Evolutionary conservation across 2,888 invertebrate genomes (phyloP).

Genomic region (Teleogryllus oceanicus): DNA sequence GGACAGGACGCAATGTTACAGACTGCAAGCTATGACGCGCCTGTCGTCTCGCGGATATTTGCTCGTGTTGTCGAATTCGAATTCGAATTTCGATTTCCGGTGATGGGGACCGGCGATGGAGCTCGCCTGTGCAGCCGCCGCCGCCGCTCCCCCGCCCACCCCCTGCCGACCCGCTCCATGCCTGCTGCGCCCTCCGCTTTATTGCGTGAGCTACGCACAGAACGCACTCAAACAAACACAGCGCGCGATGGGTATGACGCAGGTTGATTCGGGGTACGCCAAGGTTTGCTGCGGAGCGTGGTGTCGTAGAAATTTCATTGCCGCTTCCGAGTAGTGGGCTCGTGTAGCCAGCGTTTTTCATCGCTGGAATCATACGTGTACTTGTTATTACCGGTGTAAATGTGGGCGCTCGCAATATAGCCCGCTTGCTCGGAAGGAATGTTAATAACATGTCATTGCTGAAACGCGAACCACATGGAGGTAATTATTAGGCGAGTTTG

Average conservation of each 20-base stretch:
- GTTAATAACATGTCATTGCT: too few relatives aligned
- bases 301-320: background rate
- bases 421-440: too few relatives aligned
- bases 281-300: background rate
- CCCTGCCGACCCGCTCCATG: too few relatives aligned
- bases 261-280: constrained; percentile 3
- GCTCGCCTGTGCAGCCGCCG: background rate
- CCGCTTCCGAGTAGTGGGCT: background rate
- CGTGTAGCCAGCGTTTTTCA: background rate
- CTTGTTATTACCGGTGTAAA: too few relatives aligned
- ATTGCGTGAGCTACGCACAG: background rate
- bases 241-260: background rate
- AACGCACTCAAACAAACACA: background rate
- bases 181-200: background rate
- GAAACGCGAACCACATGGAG: too few relatives aligned
- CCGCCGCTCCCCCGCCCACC: too few relatives aligned
- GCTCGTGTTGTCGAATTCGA: constrained; percentile 18
- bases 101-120: background rate
- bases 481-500: too few relatives aligned
- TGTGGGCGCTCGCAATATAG: too few relatives aligned
- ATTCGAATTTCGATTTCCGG: constrained; percentile 18
- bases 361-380: background rate
- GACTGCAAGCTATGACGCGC: background rate
- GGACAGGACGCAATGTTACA: background rate
- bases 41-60: constrained; percentile 4